A percentile compares a stretch with the other conserved stretches of the same genome.
Conservation (phyloP, 30 jellyfish, hydroid and myxozoan genomes). For the Hydractinia echinata region DNA sequence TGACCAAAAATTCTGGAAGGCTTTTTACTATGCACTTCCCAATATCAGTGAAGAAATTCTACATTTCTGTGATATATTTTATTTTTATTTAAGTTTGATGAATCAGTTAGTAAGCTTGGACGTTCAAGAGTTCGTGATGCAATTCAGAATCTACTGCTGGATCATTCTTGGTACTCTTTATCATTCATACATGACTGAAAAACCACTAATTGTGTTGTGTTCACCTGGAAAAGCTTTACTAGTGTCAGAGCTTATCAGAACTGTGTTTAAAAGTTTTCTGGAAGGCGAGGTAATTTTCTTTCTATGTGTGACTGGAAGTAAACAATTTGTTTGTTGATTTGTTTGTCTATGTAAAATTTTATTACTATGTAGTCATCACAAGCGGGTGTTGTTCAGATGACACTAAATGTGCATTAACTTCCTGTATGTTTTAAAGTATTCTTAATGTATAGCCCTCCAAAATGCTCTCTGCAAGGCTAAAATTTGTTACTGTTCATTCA, state of each 20-base stretch:
- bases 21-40: too few relatives aligned
- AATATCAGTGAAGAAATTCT: neutral
- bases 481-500: too few relatives aligned
- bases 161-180: neutral
- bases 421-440: too few relatives aligned
- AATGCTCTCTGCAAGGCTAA: too few relatives aligned
- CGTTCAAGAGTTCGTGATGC: slow-evolving; percentile 15
- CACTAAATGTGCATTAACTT: too few relatives aligned
- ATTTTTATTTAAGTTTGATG: neutral
- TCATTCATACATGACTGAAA: slow-evolving; percentile 13
- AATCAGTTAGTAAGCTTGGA: slow-evolving; percentile 5
- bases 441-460: too few relatives aligned
- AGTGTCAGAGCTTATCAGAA: neutral
- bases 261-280: neutral
- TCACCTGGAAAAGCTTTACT: slow-evolving; percentile 1
- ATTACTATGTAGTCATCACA: too few relatives aligned
- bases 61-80: neutral
- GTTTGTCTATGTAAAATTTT: too few relatives aligned
- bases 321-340: too few relatives aligned
- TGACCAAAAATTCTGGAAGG: too few relatives aligned
- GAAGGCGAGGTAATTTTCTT: slow-evolving; percentile 24
- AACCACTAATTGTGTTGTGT: neutral
- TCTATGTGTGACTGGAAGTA: too few relatives aligned
- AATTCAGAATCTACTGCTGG: slow-evolving; percentile 9
- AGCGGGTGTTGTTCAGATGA: too few relatives aligned